These are phyloP conservation scores for Calyptomena viridis DNA, from an alignment of 2,113 vertebrate genomes.

Conservation along the genomic window DNA sequence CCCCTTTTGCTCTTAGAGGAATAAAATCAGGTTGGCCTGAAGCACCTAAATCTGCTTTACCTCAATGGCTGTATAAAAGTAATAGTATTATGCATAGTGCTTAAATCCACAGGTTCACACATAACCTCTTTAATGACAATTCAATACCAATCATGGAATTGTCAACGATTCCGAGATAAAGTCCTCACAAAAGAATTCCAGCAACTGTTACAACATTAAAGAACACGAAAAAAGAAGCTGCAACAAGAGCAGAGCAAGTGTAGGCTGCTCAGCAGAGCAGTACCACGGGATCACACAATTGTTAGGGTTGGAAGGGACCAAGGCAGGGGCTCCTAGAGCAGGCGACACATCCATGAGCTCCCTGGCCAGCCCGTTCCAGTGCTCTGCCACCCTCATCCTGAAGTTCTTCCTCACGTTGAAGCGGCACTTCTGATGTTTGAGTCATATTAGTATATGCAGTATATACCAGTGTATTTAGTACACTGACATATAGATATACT, in stretches of 20 bases:
- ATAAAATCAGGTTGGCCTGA: not conserved
- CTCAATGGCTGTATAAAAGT: not conserved
- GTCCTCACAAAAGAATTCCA: not conserved
- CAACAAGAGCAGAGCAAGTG: not conserved
- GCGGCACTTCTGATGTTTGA: not conserved
- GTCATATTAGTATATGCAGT: not conserved
- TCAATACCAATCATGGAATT: not conserved
- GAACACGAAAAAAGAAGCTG: not conserved
- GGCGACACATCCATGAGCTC: not conserved
- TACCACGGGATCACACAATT: not conserved
- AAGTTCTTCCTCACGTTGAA: not conserved
- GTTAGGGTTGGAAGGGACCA: not conserved
- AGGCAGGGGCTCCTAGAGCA: not conserved
- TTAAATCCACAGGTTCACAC: not conserved
- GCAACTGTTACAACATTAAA: not conserved
- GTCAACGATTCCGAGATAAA: fast-evolving
- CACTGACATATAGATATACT: not conserved
- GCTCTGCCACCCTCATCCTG: not conserved
- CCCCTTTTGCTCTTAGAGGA: not conserved
- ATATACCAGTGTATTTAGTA: not conserved
- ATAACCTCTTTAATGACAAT: not conserved
- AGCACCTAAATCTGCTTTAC: not conserved
- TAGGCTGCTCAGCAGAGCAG: not conserved
- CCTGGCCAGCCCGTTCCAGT: not conserved
- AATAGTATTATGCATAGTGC: fast-evolving